Percentiles rank a stretch among this genome's conserved stretches.
phyloP scores from a whole-genome alignment of 2,113 vertebrate genomes.

The Oncorhynchus mykiss region DNA sequence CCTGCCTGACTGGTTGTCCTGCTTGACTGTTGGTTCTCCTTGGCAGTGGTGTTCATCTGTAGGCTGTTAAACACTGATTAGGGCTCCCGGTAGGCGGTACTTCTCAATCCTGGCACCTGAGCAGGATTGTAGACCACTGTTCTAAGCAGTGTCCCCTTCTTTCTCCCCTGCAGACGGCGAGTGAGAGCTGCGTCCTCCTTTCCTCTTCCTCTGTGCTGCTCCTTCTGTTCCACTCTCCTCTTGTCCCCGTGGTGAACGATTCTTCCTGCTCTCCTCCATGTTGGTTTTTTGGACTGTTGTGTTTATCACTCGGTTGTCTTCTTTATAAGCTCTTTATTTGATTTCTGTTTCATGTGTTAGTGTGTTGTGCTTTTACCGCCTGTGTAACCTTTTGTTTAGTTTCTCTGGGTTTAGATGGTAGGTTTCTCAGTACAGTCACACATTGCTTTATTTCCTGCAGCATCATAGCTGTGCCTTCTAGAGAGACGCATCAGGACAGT shows the following conservation, averaged over 20 bases:
- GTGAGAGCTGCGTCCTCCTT: constrained; percentile 49
- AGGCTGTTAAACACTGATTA: neutral
- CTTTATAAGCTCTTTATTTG: constrained; percentile 29
- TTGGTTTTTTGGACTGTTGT: neutral
- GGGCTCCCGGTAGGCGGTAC: neutral
- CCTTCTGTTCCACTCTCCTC: neutral
- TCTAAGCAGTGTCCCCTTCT: constrained; percentile 35
- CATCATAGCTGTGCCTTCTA: neutral
- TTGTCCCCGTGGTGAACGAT: neutral
- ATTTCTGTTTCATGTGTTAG: constrained; percentile 23
- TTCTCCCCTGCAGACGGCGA: constrained; percentile 59
- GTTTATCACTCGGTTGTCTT: neutral
- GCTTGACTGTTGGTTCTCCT: too few relatives aligned
- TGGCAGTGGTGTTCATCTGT: neutral
- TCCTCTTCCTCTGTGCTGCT: constrained; percentile 11
- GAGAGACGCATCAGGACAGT: neutral
- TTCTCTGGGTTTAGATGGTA: neutral
- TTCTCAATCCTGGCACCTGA: neutral
- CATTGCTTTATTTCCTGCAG: neutral
- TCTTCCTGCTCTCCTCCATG: neutral
- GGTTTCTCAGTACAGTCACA: neutral
- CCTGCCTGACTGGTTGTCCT: too few relatives aligned
- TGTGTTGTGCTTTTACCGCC: too few relatives aligned
- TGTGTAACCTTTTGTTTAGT: neutral
- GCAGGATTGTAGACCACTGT: neutral